Percentiles rank a stretch among this genome's conserved stretches.
Evolutionary conservation across 1,140 invertebrate genomes (phyloP).

Genomic region (Argopecten irradians): DNA sequence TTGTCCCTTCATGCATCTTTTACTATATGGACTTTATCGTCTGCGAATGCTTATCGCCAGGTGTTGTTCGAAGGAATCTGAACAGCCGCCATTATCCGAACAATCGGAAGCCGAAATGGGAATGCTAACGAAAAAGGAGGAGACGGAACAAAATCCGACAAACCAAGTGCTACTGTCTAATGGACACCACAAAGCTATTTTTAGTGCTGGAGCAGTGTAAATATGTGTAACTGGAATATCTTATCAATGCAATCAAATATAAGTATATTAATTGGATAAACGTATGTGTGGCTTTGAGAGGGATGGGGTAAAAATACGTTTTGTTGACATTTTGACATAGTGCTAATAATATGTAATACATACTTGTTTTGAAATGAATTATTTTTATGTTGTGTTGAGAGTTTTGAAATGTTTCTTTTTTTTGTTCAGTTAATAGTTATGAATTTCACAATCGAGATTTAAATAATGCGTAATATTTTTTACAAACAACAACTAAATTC

Average conservation of each 20-base stretch:
- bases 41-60: constrained; percentile 30
- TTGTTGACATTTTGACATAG: neutral
- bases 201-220: neutral
- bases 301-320: neutral
- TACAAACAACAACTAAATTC: no score
- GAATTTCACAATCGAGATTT: no score
- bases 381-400: no score
- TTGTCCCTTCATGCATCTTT: constrained; percentile 36
- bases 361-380: no score
- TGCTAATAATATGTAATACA: neutral
- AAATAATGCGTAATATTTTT: no score
- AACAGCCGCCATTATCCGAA: neutral
- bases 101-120: neutral
- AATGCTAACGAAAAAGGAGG: neutral
- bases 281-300: neutral
- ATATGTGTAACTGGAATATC: neutral
- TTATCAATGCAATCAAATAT: neutral
- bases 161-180: neutral
- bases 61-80: neutral
- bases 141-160: neutral
- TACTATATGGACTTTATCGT: constrained; percentile 43
- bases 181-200: constrained; percentile 5
- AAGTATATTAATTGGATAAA: neutral
- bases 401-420: no score
- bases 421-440: no score